Conservation (phyloP, 1,140 invertebrate genomes). For the Oedothorax gibbosus region DNA sequence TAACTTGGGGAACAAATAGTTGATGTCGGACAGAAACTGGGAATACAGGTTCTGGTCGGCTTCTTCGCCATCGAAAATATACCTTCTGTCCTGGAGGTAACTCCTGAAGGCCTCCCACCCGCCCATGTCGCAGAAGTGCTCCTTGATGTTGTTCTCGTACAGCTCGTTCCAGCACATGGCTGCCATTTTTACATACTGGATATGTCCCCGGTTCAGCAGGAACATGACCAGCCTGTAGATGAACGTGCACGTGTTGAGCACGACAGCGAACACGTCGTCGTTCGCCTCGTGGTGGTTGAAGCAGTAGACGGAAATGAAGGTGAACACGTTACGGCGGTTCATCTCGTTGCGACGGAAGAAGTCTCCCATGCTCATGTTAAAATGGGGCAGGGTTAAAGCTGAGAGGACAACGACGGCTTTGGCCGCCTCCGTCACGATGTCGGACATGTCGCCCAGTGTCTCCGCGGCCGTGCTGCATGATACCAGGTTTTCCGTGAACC, state of each 20-base stretch:
- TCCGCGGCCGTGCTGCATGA: conserved; percentile 7
- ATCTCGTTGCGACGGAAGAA: conserved; percentile 15
- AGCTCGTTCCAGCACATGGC: conserved; percentile 37
- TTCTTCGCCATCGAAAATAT: conserved; percentile 13
- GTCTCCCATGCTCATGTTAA: conserved; percentile 24
- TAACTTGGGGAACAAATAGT: conserved; percentile 38
- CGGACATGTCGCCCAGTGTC: conserved; percentile 19
- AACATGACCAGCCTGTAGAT: conserved; percentile 30
- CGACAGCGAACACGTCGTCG: conserved; percentile 15
- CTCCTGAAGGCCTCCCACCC: conserved; percentile 28
- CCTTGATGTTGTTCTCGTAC: conserved; percentile 11
- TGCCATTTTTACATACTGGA: conserved; percentile 15
- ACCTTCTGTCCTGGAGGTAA: not conserved
- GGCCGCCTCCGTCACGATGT: conserved; percentile 26
- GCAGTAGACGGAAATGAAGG: conserved; percentile 14
- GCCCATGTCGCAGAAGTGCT: conserved; percentile 17
- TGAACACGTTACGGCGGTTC: conserved; percentile 29
- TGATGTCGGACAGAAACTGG: conserved; percentile 23
- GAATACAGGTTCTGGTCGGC: conserved; percentile 10
- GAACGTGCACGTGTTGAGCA: conserved; percentile 33
- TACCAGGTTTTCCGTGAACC: conserved; percentile 34
- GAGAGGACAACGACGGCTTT: conserved; percentile 33
- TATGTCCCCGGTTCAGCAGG: not conserved
- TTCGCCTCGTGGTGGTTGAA: conserved; percentile 26
- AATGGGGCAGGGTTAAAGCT: conserved; percentile 7